Percentiles rank a stretch among this genome's conserved stretches.
Conservation (phyloP, 2,797 vertebrate species). For the Cetoscarus ocellatus region DNA sequence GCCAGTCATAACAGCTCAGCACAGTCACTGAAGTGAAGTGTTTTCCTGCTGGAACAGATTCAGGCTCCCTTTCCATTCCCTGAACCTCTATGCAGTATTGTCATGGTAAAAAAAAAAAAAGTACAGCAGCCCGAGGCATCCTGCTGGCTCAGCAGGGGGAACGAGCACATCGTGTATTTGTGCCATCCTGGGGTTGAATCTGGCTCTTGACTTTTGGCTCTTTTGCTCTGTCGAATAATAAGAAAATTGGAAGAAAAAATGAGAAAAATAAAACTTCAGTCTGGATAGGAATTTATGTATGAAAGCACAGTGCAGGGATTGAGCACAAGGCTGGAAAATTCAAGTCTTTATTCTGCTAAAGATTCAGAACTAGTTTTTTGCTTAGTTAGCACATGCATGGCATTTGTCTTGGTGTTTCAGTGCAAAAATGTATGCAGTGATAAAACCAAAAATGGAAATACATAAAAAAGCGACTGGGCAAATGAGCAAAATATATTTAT, state of each 20-base stretch:
- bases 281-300: background rate
- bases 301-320: too few species aligned
- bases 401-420: too few species aligned
- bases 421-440: too few species aligned
- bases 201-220: slow-evolving; percentile 37
- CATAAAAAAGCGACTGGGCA: too few species aligned
- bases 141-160: slow-evolving; percentile 60
- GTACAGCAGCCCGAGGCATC: slow-evolving; percentile 57
- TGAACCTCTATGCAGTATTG: slow-evolving; percentile 50
- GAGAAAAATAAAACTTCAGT: background rate
- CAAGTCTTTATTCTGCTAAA: too few species aligned
- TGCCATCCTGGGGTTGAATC: slow-evolving; percentile 46
- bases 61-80: slow-evolving; percentile 40
- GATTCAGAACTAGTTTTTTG: background rate
- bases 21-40: slow-evolving; percentile 53
- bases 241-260: slow-evolving; percentile 2
- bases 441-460: too few species aligned
- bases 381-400: background rate
- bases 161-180: slow-evolving; percentile 42
- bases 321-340: too few species aligned
- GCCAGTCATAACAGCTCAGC: slow-evolving; percentile 66
- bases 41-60: slow-evolving; percentile 67
- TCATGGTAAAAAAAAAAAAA: slow-evolving; percentile 55
- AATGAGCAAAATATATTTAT: too few species aligned
- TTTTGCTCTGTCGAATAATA: slow-evolving; percentile 12